Percentiles rank a stretch among this genome's conserved stretches.
Evolutionary conservation across 2,113 vertebrate genomes (phyloP).

Genomic region (Mastomys coucha): DNA sequence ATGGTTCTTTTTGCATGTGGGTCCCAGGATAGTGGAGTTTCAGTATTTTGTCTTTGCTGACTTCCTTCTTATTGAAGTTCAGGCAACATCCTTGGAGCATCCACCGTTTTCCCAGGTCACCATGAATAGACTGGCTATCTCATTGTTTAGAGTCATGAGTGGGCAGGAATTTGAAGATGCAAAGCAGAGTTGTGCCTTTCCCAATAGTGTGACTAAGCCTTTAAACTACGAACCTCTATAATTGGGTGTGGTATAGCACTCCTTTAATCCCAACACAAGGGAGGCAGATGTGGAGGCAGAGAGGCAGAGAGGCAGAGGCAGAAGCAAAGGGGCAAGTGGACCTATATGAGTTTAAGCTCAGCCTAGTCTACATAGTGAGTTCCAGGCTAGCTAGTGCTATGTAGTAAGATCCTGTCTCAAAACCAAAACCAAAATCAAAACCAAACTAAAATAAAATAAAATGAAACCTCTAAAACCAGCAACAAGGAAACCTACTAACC

Average conservation of each 20-base stretch:
- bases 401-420: background rate
- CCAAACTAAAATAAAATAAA: background rate
- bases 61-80: background rate
- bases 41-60: background rate
- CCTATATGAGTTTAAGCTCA: no score
- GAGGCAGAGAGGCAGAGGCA: no score
- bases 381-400: background rate
- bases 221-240: conserved; percentile 4
- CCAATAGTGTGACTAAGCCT: background rate
- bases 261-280: background rate
- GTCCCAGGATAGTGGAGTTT: background rate
- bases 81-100: background rate
- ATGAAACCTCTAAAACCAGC: no score
- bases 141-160: background rate
- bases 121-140: background rate
- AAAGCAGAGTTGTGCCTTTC: conserved; percentile 30
- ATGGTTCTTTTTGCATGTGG: background rate
- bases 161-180: background rate
- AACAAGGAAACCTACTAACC: background rate
- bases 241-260: background rate
- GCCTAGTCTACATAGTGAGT: background rate
- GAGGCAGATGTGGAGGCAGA: no score
- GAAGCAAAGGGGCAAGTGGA: no score
- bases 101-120: background rate
- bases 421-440: background rate